Base-by-base conservation (phyloP, 2,797 vertebrate species). In the Alectoris magna region DNA sequence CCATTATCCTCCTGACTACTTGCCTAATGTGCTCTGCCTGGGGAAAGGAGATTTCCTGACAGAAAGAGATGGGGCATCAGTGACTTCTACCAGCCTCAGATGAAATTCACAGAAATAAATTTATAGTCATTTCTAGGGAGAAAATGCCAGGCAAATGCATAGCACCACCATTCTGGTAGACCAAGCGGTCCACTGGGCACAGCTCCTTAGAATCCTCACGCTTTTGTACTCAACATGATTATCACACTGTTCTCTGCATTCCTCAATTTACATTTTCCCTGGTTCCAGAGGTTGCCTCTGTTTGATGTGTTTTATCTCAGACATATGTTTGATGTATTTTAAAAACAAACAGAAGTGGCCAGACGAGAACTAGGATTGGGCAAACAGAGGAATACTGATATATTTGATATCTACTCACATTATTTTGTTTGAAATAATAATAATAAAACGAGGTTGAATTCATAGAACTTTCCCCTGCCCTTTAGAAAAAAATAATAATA, bases 261-360 rank as follows among this genome's bases (percentile, higher is more conserved):
- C 81, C 90, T 93, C 69, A 51, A 29, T 55, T 94, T 48, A 53
- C 7, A 36, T 41, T 84, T 95, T 59, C 41, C 43, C 56, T 83
- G 53, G 17, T 66, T 94, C 81, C 86, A 91, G 80, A 44, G 41
- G 19, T 58, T 88, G 39, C 68, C 71, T 64, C 41, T 67, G 68
- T 87, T 85, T 74, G 94, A 95, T 95, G 48, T 79, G 46, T 63
- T 89, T 94, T 93, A 95, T 90, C 77, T 94, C 85, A 95, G 95
- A 93, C 0, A 0, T 34, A 77, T 44, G 73, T 96, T 91, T 95
- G 91, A 96, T 96, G 90, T 88, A 69, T 95, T 96, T 96, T 82
- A 84, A 68, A 95, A 90, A 71, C 24, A 96, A 95, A 94, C 70
- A 94, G 77, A 92, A 85, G 31, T 1, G 2, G 41, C 34, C 78